Percentiles rank a stretch among this genome's conserved stretches.
These are phyloP conservation scores for Brachyopa scutellaris DNA, from an alignment of 2,888 invertebrate species.

Conservation along the genomic window DNA sequence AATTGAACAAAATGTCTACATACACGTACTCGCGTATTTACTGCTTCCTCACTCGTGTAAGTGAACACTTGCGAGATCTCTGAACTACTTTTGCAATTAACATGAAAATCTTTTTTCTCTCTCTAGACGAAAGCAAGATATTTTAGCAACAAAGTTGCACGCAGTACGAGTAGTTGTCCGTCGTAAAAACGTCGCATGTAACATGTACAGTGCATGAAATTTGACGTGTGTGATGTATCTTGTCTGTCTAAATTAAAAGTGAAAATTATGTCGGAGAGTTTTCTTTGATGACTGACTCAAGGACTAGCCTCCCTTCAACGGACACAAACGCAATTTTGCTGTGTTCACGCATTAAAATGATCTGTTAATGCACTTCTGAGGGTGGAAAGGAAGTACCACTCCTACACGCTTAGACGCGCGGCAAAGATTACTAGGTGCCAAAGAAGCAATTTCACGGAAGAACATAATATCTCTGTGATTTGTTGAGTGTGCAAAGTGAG, in stretches of 20 bases:
- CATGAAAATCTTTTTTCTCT: too few relatives aligned
- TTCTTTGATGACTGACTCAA: constrained; percentile 54
- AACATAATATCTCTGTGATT: constrained; percentile 34
- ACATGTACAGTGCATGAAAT: too few relatives aligned
- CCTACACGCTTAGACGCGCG: constrained; percentile 23
- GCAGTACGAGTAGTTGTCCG: constrained; percentile 1
- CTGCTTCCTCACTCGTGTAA: constrained; percentile 35
- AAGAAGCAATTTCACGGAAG: constrained; percentile 29
- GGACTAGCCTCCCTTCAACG: background rate
- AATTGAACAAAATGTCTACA: constrained; percentile 21
- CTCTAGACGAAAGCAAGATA: too few relatives aligned
- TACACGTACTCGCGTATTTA: too few relatives aligned
- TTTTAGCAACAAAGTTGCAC: constrained; percentile 42
- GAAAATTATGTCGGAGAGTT: constrained; percentile 42
- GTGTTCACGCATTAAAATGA: constrained; percentile 13
- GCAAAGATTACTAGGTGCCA: constrained; percentile 47
- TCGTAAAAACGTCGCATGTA: too few relatives aligned
- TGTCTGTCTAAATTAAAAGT: constrained; percentile 52
- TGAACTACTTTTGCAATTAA: constrained; percentile 55
- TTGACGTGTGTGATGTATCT: constrained; percentile 24
- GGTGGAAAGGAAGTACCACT: constrained; percentile 30
- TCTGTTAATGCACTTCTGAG: constrained; percentile 47
- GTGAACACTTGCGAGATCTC: constrained; percentile 6
- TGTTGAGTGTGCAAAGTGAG: constrained; percentile 15
- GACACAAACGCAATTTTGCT: constrained; percentile 24